Base-by-base conservation (phyloP, 2,888 invertebrate genomes). In the Machimus atricapillus region DNA sequence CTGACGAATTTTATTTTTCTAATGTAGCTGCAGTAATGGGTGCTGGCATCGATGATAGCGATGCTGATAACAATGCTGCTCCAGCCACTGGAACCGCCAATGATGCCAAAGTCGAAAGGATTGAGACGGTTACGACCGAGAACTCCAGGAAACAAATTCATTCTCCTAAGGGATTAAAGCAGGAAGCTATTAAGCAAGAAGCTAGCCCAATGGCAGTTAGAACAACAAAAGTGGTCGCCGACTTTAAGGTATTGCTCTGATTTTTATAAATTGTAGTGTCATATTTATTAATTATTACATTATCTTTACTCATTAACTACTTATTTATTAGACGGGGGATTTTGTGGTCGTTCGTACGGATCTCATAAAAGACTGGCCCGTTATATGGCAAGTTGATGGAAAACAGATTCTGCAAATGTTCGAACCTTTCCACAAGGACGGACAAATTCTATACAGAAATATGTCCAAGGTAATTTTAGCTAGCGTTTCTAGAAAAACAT, bases 371-470 rank as follows among this genome's bases (percentile, higher is more conserved):
- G 96, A 97, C 92, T 96, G 96, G 94, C 98, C 97, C 8, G 95
- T 96, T 7, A 95, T 98, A 90, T 98, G 98, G 98, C 95, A 97
- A 92, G 96, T 98, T 85, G 98, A 98, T 91, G 97, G 96, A 0
- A 96, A 96, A 92, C 95, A 96, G 27, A 93, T 97, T 89, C 92
- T 97, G 88, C 97, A 97, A 92, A 97, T 97, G 91, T 97, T 96
- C 90, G 96, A 97, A 91, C 96, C 96, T 5, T 97, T 96, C 90
- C 95, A 96, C 89, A 95, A 96, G 90, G 96, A 96, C 91, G 97
- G 97, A 87, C 95, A 95, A 93, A 96, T 96, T 87, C 94, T 97
- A 87, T 97, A 97, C 91, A 95, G 95, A 91, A 97, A 97, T 94
- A 97, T 97, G 93, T 97, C 97, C 82, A 97, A 96, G 92, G 97